These are phyloP conservation scores for Bungarus multicinctus DNA, from an alignment of 2,113 vertebrate genomes.

Conservation along the genomic window DNA sequence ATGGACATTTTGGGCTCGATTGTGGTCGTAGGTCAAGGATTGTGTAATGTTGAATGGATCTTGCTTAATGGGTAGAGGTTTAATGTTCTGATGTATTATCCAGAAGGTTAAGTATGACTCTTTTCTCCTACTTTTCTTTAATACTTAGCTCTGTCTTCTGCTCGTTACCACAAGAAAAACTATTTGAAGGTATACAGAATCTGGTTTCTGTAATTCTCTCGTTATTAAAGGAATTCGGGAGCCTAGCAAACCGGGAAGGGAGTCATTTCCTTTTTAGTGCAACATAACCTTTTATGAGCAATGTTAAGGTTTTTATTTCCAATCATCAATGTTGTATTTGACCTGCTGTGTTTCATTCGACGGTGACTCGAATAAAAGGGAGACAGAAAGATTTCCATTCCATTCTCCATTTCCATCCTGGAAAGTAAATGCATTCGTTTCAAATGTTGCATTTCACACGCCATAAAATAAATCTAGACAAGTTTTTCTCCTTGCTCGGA, in stretches of 20 bases:
- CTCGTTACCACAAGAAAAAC: not conserved
- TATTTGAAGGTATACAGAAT: not conserved
- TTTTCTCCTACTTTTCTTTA: not conserved
- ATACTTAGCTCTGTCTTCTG: not conserved
- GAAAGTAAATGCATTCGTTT: not conserved
- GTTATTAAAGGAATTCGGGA: not conserved
- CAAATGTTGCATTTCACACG: not conserved
- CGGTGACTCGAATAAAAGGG: not conserved
- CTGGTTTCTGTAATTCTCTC: not conserved
- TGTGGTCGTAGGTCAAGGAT: too few relatives aligned
- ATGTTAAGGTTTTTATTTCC: slow-evolving; percentile 61
- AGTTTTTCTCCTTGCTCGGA: not conserved
- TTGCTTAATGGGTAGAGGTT: not conserved
- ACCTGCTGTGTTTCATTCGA: not conserved
- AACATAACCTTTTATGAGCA: slow-evolving; percentile 33
- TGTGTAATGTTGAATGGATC: not conserved
- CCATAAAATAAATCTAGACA: not conserved
- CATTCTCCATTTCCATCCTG: not conserved
- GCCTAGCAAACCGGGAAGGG: not conserved
- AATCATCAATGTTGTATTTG: slow-evolving; percentile 46
- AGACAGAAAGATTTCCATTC: not conserved
- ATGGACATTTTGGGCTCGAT: too few relatives aligned
- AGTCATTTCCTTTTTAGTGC: slow-evolving; percentile 41
- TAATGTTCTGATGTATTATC: not conserved
- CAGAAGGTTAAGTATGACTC: not conserved